Conservation (phyloP, 2,888 invertebrate genomes). For the Lampropteryx suffumata region DNA sequence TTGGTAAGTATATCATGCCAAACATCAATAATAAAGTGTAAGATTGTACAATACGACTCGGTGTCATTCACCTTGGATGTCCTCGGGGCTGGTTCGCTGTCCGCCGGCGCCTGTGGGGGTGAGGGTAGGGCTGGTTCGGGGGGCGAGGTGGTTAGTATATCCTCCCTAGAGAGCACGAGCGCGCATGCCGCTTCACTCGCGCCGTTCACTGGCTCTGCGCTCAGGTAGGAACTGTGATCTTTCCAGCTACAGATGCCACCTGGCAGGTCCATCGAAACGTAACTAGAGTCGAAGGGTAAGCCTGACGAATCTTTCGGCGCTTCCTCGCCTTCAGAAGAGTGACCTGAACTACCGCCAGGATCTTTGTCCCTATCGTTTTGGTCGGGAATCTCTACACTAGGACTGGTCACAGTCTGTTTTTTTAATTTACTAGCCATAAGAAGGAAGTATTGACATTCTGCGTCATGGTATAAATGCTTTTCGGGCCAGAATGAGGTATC, state of each 20-base stretch:
- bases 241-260: constrained; percentile 92
- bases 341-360: constrained; percentile 84
- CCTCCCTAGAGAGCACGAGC: constrained; percentile 60
- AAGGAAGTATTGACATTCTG: constrained; percentile 85
- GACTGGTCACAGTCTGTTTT: constrained; percentile 45
- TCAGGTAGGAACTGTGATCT: constrained; percentile 90
- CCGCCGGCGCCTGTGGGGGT: constrained; percentile 71
- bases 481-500: constrained; percentile 84
- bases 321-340: constrained; percentile 71
- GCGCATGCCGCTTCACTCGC: constrained; percentile 38
- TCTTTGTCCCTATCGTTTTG: constrained; percentile 84
- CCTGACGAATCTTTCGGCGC: constrained; percentile 55
- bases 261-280: constrained; percentile 88
- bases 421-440: constrained; percentile 73
- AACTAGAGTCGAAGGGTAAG: constrained; percentile 80
- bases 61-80: constrained; percentile 78
- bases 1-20: constrained; percentile 81
- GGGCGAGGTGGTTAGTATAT: constrained; percentile 77
- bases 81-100: constrained; percentile 54
- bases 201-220: constrained; percentile 68
- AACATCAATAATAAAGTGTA: constrained; percentile 76
- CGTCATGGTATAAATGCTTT: constrained; percentile 85
- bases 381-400: constrained; percentile 56
- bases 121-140: constrained; percentile 69
- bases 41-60: constrained; percentile 80